A percentile compares a stretch with the other conserved stretches of the same genome.
Evolutionary conservation across 1,140 invertebrate genomes (phyloP).

Genomic region (Ooceraea biroi): DNA sequence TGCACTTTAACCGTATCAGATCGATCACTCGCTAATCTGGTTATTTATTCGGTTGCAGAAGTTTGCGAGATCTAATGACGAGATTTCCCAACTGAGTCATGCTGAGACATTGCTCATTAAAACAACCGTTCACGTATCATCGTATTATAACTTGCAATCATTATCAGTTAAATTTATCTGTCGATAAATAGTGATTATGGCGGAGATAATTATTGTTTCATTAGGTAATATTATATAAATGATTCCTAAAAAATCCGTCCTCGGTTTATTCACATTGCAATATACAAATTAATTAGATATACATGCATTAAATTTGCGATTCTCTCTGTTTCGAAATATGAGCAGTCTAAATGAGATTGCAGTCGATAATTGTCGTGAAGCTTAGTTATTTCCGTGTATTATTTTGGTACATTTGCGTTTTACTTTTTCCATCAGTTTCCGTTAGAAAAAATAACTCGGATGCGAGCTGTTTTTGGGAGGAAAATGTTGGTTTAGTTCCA

Average conservation of each 20-base stretch:
- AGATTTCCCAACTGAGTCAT: not conserved
- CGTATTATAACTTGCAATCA: not conserved
- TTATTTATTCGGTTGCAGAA: not conserved
- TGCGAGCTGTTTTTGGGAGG: not conserved
- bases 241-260: too few relatives aligned
- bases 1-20: not conserved
- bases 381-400: slow-evolving; percentile 6
- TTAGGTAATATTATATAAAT: slow-evolving; percentile 4
- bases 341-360: slow-evolving; percentile 29
- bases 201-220: slow-evolving; percentile 21
- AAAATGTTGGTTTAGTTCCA: not conserved
- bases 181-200: not conserved
- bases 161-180: slow-evolving; percentile 34
- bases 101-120: not conserved
- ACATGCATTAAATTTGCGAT: slow-evolving; percentile 36
- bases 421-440: not conserved
- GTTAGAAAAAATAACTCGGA: not conserved
- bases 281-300: not conserved
- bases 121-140: not conserved
- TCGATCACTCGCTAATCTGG: not conserved
- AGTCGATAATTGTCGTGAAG: not conserved
- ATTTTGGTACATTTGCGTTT: not conserved
- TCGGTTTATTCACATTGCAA: too few relatives aligned
- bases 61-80: slow-evolving; percentile 13
- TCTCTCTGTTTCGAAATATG: slow-evolving; percentile 2